These are phyloP conservation scores for Pseudorhiza aurosa DNA, from an alignment of 30 jellyfish, hydroid and myxozoan genomes.

Conservation along the genomic window DNA sequence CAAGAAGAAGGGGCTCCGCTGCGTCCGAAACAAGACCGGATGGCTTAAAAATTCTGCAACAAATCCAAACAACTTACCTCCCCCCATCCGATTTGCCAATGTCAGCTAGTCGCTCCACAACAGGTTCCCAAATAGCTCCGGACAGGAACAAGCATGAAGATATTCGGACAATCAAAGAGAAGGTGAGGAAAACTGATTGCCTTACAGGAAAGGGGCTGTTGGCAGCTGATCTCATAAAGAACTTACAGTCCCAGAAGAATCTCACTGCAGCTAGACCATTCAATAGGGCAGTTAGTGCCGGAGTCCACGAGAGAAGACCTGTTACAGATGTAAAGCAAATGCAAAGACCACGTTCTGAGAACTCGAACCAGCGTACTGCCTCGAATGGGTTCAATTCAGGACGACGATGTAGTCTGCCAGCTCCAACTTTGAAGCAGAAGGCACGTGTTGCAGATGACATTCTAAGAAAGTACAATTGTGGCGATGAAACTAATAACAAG, in stretches of 20 bases:
- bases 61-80: constrained; percentile 13
- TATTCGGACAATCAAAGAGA: constrained; percentile 10
- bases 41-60: constrained; percentile 9
- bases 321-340: neutral
- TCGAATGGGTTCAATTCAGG: neutral
- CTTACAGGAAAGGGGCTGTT: constrained; percentile 44
- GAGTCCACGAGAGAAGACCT: neutral
- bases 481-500: neutral
- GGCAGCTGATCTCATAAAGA: constrained; percentile 56
- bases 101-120: neutral
- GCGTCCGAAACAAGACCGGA: constrained; percentile 20
- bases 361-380: neutral
- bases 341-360: constrained; percentile 20
- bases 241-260: constrained; percentile 10
- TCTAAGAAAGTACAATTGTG: constrained; percentile 19
- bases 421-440: constrained; percentile 2
- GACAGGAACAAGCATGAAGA: neutral
- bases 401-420: constrained; percentile 51
- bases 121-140: constrained; percentile 2
- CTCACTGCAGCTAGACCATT: neutral
- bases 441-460: constrained; percentile 10
- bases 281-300: constrained; percentile 41
- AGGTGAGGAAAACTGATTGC: constrained; percentile 39
- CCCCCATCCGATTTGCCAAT: neutral
- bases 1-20: neutral